Evolutionary conservation across 2,797 vertebrate genomes (phyloP), one percentile per base, ranked within the genome.

Genomic region (Sebastes jordani): DNA sequence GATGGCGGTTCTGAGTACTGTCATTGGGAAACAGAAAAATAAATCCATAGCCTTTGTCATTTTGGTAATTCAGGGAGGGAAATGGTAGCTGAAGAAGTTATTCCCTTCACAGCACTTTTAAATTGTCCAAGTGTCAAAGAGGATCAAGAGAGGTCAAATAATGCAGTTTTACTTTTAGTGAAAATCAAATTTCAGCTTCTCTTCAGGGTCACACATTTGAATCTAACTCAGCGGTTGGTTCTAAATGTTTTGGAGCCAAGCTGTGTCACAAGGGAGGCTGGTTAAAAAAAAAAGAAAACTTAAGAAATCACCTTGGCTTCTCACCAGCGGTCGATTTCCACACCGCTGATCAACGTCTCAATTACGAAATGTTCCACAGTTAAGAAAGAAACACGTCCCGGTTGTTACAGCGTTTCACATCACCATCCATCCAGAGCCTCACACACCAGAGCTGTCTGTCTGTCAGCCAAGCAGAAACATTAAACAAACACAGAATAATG

Each of bases 401-500:
- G 54, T 76, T 36, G 49, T 22, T 63, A 14, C 16, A 23, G 64
- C 22, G 42, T 68, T 64, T 65, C 10, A 66, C 46, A 49, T 81
- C 27, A 2, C 71, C 58, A 30, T 72, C 58, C 54, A 22, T 25
- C 11, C 80, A 22, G 49, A 63, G 70, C 72, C 68, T 62, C 59
- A 20, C 38, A 20, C 38, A 52, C 58, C 72, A 55, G 81, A 80
- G 78, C 81, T 85, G 78, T 67, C 81, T 85, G 78, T 70, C 83
- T 82, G 71, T 81, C 80, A 84, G 74, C 82, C 65, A 54, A 81
- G 84, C 82, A 83, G 75, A 88, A 82, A 81, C 58, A 49, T 68
- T 42, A 83, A 93, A 90, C 85, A 90, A 91, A 86, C 85, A 83
- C 58, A 76, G 69, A 85, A 83, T 81, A 88, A 92, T 83, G 70